A percentile compares a stretch with the other conserved stretches of the same genome.
Evolutionary conservation across 2,797 vertebrate species (phyloP).

Genomic region (Pteronotus mesoamericanus): DNA sequence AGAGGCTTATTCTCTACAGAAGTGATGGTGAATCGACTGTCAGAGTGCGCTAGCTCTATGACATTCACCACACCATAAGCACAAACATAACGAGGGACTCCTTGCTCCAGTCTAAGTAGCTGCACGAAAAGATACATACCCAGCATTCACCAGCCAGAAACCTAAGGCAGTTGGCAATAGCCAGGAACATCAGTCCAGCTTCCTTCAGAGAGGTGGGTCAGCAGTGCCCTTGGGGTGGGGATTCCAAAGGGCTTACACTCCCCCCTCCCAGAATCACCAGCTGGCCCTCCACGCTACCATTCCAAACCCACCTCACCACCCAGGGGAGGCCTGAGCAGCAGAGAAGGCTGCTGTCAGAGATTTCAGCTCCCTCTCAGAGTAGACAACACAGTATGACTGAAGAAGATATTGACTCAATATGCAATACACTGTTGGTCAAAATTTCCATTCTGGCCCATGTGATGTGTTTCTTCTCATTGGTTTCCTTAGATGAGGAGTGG

Average conservation of each 20-base stretch:
- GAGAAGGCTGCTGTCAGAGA: background rate
- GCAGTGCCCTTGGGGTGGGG: background rate
- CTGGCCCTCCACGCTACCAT: background rate
- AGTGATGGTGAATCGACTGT: background rate
- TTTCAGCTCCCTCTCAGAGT: conserved; percentile 14
- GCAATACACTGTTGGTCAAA: background rate
- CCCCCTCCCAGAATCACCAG: background rate
- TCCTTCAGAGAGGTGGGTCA: background rate
- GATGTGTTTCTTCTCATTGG: conserved; percentile 21
- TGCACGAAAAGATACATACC: background rate
- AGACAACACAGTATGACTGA: background rate
- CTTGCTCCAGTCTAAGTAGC: background rate
- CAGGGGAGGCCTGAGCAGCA: background rate
- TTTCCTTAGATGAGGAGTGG: conserved; percentile 70
- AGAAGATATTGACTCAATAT: background rate
- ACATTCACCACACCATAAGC: background rate
- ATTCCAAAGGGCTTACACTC: background rate
- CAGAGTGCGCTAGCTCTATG: background rate
- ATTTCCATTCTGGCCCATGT: background rate
- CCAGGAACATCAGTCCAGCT: background rate
- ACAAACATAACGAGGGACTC: background rate
- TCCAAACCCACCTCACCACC: background rate
- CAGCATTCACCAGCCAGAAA: background rate
- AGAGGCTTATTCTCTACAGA: background rate
- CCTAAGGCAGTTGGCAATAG: background rate